Percentiles rank a stretch among this genome's conserved stretches.
Conservation (phyloP, 2,797 vertebrate genomes). For the Iguana delicatissima region DNA sequence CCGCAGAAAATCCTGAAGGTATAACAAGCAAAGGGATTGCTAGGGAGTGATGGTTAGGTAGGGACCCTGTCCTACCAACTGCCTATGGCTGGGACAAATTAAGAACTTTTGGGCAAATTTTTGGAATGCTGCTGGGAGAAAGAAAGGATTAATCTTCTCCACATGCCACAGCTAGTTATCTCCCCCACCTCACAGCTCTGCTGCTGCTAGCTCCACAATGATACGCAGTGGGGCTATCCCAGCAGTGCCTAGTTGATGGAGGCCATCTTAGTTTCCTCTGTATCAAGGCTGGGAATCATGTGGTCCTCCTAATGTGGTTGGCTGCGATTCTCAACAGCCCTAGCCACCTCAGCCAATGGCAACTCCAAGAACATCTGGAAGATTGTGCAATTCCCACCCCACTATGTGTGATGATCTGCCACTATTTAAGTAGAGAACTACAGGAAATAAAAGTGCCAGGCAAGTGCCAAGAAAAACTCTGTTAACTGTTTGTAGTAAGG, state of each 20-base stretch:
- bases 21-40: neutral
- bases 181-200: neutral
- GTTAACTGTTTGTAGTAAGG: neutral
- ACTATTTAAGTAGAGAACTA: neutral
- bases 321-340: too few species aligned
- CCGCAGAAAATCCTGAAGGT: neutral
- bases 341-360: too few species aligned
- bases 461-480: neutral
- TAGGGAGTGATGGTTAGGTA: neutral
- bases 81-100: neutral
- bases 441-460: neutral
- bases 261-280: too few species aligned
- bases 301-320: too few species aligned
- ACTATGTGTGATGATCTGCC: neutral
- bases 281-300: too few species aligned
- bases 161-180: neutral
- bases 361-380: too few species aligned
- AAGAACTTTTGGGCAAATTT: neutral
- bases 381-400: too few species aligned
- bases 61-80: neutral
- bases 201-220: neutral
- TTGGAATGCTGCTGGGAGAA: neutral
- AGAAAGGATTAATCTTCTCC: neutral
- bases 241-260: neutral
- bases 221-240: neutral